Conservation (phyloP, 2,888 invertebrate species). For the Philereme vetulata region DNA sequence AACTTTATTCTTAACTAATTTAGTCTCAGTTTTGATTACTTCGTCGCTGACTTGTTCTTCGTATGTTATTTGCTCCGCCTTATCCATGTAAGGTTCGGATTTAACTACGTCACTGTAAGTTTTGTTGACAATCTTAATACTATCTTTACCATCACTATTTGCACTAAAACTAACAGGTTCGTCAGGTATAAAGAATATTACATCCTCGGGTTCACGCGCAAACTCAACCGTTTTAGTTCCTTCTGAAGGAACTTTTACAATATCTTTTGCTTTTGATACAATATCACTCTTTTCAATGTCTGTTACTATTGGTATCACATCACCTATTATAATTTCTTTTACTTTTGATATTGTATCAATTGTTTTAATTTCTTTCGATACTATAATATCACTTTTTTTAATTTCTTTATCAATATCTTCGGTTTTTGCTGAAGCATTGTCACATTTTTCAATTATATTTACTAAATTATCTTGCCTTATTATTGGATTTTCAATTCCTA, state of each 20-base stretch:
- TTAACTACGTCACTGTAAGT: constrained; percentile 51
- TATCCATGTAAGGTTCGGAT: constrained; percentile 51
- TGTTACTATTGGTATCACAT: neutral
- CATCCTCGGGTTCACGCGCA: constrained; percentile 11
- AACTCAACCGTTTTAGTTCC: constrained; percentile 11
- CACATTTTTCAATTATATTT: neutral
- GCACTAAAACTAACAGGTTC: constrained; percentile 21
- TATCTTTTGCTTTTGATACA: constrained; percentile 3
- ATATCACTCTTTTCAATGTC: neutral
- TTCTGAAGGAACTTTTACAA: constrained; percentile 3
- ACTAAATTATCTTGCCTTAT: neutral
- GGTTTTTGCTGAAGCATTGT: neutral
- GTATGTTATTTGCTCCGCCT: constrained; percentile 55
- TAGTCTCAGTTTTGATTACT: constrained; percentile 56
- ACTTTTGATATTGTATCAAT: neutral
- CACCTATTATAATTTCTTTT: neutral
- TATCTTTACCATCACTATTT: constrained; percentile 23
- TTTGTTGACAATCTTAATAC: constrained; percentile 23
- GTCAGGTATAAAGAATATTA: constrained; percentile 21
- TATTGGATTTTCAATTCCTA: constrained; percentile 3
- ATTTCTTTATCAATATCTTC: neutral
- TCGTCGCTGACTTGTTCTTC: constrained; percentile 52
- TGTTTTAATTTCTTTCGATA: neutral
- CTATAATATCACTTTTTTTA: neutral
- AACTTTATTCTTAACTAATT: constrained; percentile 56